Base-by-base conservation (phyloP, 2,113 vertebrate genomes). In the Cacatua alba region DNA sequence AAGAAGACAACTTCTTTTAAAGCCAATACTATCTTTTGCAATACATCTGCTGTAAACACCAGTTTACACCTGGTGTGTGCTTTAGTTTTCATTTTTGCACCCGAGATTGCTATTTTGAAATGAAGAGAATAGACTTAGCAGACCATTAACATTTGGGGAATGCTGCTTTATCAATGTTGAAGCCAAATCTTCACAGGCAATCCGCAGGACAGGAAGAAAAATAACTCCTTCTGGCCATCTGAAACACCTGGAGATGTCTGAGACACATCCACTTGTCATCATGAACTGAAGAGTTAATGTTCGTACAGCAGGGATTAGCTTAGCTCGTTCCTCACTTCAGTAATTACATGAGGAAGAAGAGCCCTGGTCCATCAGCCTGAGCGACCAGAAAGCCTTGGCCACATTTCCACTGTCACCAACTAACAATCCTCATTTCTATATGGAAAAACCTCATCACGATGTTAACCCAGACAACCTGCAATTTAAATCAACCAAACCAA, bases 401-500 rank as follows among this genome's bases (percentile, higher is more conserved):
- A 46, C 63, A 9, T 46, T 51, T 24, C 23, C 60, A 37, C 53
- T 25, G 23, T 8, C 78, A 55, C 33, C 86, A 48, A 29, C 26
- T 60, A 10, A 2, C 3, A 12, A 3, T 25, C 71, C 13, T 51
- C 52, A 46, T 74, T 82, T 53, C 19, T 13, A 5, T 5, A 46
- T 3, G 6, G 52, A 79, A 92, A 94, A 84, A 83, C 55, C 57
- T 69, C 84, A 51, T 81, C 81, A 59, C 2, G 3, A 14, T 14
- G 59, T 91, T 37, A n/a, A 26, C 46, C 52, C 65, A 59, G 84
- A 71, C 16, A 80, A n/a, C 69, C 57, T 39, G 72, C 57, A 76
- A 96, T 91, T 93, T 67, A 94, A 92, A 96, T 76, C 35, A 97
- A 90, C 52, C 55, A 86, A 97, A 65, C 17, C 57, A 64, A 91